Evolutionary conservation across 92 coral and sea anemone species (phyloP), one percentile per base, ranked within the genome.

Genomic region (Zoanthus sociatus): DNA sequence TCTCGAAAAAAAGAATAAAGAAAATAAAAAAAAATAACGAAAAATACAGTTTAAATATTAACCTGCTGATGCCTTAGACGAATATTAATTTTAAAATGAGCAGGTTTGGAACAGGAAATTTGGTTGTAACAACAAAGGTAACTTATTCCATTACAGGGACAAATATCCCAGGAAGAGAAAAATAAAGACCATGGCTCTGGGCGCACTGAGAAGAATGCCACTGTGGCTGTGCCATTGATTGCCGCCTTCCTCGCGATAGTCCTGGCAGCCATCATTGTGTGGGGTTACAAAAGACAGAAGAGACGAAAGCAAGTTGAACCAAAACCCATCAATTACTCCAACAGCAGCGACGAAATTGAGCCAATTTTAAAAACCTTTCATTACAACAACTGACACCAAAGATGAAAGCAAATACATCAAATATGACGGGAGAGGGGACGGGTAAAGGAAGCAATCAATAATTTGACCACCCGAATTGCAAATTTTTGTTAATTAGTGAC

Each of bases 341-440:
- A 20, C 4, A 74, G 32, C 9, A 58, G 45, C 53, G 4, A 37
- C 42, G 78, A 74, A 15, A 42, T 58, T 17, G 58, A 44, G 16
- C 78, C 78, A 3, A n/a, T 74, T 47, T 32, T 74, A 31, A 17
- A 15, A 74, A 42, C 58, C 54, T 74, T 74, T 20, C 78, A 47
- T 12, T 74, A 74, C 78, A 74, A 47, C 33, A 74, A 7, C 31
- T 48, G 18, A 37, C 42, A 37, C 42, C 42, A 37, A 37, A 37
- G 42, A 37, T 37, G 42, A 37, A 37, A 37, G 42, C 42, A 37
- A 37, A 37, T 2, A 37, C 42, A 37, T 37, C 42, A 37, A 37
- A 37, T 37, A 37, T 37, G 42, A 37, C 4, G 0, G 42, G 42
- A 37, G 42, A 37, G 42, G 42, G 42, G 42, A 4, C 3, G 42